Percentiles rank a stretch among this genome's conserved stretches.
phyloP scores from a whole-genome alignment of 2,797 vertebrate genomes.

The Platyrinchus mystaceus region DNA sequence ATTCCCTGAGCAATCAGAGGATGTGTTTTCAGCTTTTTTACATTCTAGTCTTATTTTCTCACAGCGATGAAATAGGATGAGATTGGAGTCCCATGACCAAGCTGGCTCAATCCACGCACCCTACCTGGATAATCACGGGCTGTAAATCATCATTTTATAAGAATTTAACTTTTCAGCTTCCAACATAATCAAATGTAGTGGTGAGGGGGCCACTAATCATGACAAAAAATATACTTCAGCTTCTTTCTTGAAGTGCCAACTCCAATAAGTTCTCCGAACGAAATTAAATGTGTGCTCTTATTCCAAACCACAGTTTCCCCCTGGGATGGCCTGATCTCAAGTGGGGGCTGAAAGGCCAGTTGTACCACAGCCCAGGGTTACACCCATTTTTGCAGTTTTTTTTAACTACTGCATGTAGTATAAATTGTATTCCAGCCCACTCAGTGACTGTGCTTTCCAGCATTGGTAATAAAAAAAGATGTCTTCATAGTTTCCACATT shows the following conservation, averaged over 20 bases:
- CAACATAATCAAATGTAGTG: constrained; percentile 78
- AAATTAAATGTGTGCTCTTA: constrained; percentile 81
- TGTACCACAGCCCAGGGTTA: constrained; percentile 81
- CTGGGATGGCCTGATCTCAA: constrained; percentile 77
- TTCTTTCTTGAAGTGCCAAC: constrained; percentile 83
- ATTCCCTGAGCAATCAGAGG: constrained; percentile 69
- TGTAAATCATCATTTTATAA: constrained; percentile 79
- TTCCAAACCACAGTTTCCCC: constrained; percentile 86
- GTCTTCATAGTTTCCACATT: constrained; percentile 79
- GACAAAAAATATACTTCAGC: constrained; percentile 81
- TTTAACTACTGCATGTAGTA: constrained; percentile 74
- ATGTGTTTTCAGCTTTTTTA: constrained; percentile 68
- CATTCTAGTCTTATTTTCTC: constrained; percentile 71
- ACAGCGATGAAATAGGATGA: constrained; percentile 62
- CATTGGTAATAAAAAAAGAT: constrained; percentile 73
- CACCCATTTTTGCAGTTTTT: constrained; percentile 78
- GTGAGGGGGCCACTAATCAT: constrained; percentile 78
- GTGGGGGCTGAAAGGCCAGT: constrained; percentile 79
- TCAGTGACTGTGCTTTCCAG: constrained; percentile 72
- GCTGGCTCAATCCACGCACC: constrained; percentile 60
- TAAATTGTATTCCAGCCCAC: constrained; percentile 66
- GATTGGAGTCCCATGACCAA: constrained; percentile 69
- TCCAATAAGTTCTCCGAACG: constrained; percentile 79
- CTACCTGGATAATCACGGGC: constrained; percentile 77
- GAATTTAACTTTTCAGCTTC: constrained; percentile 78